phyloP scores from a whole-genome alignment of 2,797 vertebrate species.

The Remorina albescens region DNA sequence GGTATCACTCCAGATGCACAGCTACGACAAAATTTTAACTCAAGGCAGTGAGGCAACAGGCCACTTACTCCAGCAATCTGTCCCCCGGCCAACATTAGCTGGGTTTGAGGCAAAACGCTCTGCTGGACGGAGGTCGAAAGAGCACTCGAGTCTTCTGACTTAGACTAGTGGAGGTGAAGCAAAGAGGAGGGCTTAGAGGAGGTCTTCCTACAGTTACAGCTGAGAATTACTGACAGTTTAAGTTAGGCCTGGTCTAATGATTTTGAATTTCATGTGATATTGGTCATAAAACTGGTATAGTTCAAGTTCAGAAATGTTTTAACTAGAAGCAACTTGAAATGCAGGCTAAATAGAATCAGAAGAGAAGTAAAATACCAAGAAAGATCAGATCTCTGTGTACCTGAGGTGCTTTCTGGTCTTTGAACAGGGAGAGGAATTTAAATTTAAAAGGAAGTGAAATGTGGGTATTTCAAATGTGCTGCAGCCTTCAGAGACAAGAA shows the following conservation, averaged over 20 bases:
- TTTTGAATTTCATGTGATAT: constrained; percentile 16
- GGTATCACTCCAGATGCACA: constrained; percentile 47
- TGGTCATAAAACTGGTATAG: constrained; percentile 17
- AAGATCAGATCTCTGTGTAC: constrained; percentile 31
- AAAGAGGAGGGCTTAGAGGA: constrained; percentile 69
- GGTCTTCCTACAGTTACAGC: constrained; percentile 36
- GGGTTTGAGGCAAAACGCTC: constrained; percentile 93
- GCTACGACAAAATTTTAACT: constrained; percentile 43
- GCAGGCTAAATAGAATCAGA: constrained; percentile 7
- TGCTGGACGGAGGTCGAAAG: constrained; percentile 93
- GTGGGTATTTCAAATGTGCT: constrained; percentile 82
- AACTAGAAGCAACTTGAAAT: constrained; percentile 15
- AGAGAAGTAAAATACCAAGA: constrained; percentile 10
- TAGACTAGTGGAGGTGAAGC: constrained; percentile 89
- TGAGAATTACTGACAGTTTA: constrained; percentile 21
- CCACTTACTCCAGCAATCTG: constrained; percentile 97
- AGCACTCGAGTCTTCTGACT: constrained; percentile 93
- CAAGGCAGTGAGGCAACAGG: constrained; percentile 63
- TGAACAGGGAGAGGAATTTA: constrained; percentile 57
- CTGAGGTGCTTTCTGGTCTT: constrained; percentile 51
- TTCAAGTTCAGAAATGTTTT: not conserved
- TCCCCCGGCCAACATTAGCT: constrained; percentile 97
- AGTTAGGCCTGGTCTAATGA: constrained; percentile 2
- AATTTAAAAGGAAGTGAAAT: constrained; percentile 71
- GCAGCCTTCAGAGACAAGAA: constrained; percentile 82